These are phyloP conservation scores for Lycia hirtaria DNA, from an alignment of 2,888 invertebrate genomes.

Conservation along the genomic window DNA sequence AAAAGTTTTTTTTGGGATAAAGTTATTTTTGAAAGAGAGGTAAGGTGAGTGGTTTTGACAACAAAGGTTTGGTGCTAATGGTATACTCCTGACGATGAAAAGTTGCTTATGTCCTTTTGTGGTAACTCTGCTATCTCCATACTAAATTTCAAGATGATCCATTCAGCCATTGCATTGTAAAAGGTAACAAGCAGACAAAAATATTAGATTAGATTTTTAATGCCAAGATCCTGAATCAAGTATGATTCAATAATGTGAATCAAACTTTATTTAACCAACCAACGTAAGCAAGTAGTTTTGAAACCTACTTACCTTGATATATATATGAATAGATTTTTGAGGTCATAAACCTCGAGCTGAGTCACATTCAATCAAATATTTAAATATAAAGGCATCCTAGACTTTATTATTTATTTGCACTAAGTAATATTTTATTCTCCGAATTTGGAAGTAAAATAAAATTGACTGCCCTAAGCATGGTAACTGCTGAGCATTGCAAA, in stretches of 20 bases:
- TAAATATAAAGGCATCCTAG: neutral
- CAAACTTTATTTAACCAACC: neutral
- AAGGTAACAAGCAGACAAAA: too few species aligned
- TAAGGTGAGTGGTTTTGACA: too few species aligned
- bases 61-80: too few species aligned
- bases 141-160: too few species aligned
- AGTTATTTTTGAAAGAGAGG: too few species aligned
- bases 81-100: too few species aligned
- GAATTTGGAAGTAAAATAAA: neutral
- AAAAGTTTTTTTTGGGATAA: too few species aligned
- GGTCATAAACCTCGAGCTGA: constrained; percentile 11
- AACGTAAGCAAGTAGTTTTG: neutral
- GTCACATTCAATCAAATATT: constrained; percentile 1
- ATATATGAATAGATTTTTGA: neutral
- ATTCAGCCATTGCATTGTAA: too few species aligned
- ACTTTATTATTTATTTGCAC: neutral
- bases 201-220: too few species aligned
- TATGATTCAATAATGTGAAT: neutral
- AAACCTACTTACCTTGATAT: constrained; percentile 9
- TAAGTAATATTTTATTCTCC: too few species aligned
- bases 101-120: too few species aligned
- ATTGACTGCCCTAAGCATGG: neutral
- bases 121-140: too few species aligned
- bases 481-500: neutral
- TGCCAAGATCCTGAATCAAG: neutral